A percentile compares a stretch with the other conserved stretches of the same genome.
Conservation (phyloP, 1,140 invertebrate genomes). For the Lucilia cuprina region DNA sequence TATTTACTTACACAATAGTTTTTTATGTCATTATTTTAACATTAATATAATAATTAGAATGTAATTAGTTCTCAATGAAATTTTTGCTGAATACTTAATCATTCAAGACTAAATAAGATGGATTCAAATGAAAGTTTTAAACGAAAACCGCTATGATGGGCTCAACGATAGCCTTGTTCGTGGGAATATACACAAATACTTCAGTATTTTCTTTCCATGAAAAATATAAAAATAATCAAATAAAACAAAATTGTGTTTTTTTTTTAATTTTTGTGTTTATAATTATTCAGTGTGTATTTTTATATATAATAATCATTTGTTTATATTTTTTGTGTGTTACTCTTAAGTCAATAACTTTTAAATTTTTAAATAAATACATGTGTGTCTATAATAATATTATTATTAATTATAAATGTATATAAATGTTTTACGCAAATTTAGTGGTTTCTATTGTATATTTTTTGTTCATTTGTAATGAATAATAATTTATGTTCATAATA, state of each 20-base stretch:
- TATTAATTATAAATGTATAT: conserved; percentile 11
- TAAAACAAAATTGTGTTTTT: conserved; percentile 28
- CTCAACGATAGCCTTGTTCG: no score
- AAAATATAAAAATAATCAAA: neutral
- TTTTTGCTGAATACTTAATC: no score
- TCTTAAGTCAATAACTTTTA: neutral
- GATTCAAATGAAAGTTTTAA: no score
- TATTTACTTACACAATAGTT: no score
- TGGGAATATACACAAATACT: no score
- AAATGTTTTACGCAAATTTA: neutral
- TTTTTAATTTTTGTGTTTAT: neutral
- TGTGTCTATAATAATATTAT: neutral
- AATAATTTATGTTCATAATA: conserved; percentile 19
- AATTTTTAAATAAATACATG: conserved; percentile 24
- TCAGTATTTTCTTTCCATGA: no score
- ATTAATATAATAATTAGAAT: no score
- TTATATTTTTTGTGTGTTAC: conserved; percentile 1
- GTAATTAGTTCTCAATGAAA: no score
- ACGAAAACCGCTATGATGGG: no score
- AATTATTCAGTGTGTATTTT: conserved; percentile 3
- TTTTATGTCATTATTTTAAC: no score
- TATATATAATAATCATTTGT: conserved; percentile 17
- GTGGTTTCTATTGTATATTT: neutral
- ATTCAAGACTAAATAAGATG: no score
- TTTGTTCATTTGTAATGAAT: conserved; percentile 35